A percentile compares a stretch with the other conserved stretches of the same genome.
Evolutionary conservation across 2,113 vertebrate species (phyloP).

Genomic region (Clarias gariepinus): DNA sequence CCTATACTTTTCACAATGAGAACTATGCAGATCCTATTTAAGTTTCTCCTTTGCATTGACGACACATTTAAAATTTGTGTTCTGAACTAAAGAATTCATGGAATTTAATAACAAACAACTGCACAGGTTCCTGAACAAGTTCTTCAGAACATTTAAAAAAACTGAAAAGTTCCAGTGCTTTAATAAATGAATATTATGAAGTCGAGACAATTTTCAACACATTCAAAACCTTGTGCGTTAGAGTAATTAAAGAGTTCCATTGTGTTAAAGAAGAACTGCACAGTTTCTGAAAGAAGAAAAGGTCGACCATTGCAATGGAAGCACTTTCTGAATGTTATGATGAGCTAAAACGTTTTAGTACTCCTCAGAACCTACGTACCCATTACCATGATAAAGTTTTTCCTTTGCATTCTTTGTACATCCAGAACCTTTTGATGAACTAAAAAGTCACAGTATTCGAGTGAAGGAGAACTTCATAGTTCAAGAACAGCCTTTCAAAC

Average conservation of each 20-base stretch:
- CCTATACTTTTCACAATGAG: background rate
- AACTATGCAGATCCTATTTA: background rate
- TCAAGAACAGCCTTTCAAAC: background rate
- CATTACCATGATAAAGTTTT: background rate
- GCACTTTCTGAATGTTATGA: background rate
- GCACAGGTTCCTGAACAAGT: background rate
- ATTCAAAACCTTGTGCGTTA: no score
- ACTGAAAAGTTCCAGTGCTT: background rate
- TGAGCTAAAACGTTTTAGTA: background rate
- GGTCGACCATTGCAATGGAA: background rate
- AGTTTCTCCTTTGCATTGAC: background rate
- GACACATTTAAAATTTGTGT: background rate
- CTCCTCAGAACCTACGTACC: background rate
- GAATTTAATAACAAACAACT: background rate
- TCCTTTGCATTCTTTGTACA: background rate
- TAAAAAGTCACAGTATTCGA: background rate
- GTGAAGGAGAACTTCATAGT: background rate
- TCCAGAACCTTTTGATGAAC: background rate
- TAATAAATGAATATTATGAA: no score
- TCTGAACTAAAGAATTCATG: background rate
- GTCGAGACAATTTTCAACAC: no score
- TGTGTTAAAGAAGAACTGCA: background rate
- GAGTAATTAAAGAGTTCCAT: background rate
- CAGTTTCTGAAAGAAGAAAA: background rate
- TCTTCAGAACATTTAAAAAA: background rate